A percentile compares a stretch with the other conserved stretches of the same genome.
Conservation (phyloP, 2,113 vertebrate species). For the Sebastes fasciatus region DNA sequence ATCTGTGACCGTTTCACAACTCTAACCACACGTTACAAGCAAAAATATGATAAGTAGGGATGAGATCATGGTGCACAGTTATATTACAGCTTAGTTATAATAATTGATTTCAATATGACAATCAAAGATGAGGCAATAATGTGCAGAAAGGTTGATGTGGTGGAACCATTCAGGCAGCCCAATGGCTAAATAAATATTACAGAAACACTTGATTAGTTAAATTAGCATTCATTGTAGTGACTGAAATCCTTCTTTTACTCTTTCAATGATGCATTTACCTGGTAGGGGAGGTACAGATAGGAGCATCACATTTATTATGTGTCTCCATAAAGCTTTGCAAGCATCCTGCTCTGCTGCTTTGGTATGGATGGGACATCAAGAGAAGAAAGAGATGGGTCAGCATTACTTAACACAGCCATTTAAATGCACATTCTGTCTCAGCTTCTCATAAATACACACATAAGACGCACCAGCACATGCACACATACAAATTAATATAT, state of each 20-base stretch:
- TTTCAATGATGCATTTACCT: slow-evolving; percentile 14
- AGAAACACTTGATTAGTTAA: slow-evolving; percentile 4
- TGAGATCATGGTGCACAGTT: neutral
- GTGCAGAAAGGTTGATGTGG: neutral
- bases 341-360: slow-evolving; percentile 46
- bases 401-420: slow-evolving; percentile 75
- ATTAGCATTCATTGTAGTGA: slow-evolving; percentile 10
- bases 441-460: slow-evolving; percentile 60
- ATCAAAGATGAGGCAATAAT: slow-evolving; percentile 9
- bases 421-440: slow-evolving; percentile 70
- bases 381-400: slow-evolving; percentile 72
- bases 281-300: slow-evolving; percentile 28
- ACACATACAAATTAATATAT: slow-evolving; percentile 50
- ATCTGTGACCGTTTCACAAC: neutral
- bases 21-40: neutral
- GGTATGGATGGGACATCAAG: slow-evolving; percentile 55
- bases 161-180: neutral
- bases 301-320: slow-evolving; percentile 36
- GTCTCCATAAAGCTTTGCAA: slow-evolving; percentile 55
- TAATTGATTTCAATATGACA: neutral
- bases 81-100: neutral
- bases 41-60: no score
- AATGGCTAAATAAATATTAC: slow-evolving; percentile 7
- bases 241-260: slow-evolving; percentile 10
- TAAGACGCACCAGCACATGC: slow-evolving; percentile 27